phyloP scores from a whole-genome alignment of 2,888 invertebrate genomes.

The Cerastis leucographa region DNA sequence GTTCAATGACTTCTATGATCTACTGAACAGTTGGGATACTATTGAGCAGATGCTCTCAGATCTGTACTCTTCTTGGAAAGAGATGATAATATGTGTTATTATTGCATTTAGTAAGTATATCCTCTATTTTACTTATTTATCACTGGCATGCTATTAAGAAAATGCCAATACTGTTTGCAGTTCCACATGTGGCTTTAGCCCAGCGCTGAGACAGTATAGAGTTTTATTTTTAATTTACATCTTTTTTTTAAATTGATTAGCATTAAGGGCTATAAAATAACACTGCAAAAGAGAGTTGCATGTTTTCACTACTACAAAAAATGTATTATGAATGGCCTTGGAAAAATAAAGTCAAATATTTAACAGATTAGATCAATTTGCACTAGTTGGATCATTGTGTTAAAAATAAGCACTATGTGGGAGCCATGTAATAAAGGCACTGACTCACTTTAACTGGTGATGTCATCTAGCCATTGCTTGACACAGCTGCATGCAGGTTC shows the following conservation, averaged over 20 bases:
- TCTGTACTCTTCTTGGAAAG: slow-evolving; percentile 96
- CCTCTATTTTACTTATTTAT: not conserved
- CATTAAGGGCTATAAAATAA: not conserved
- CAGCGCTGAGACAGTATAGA: not conserved
- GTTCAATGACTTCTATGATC: slow-evolving; percentile 93
- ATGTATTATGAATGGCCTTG: not conserved
- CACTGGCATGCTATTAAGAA: not conserved
- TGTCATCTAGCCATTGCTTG: slow-evolving; percentile 48
- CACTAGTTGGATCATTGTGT: slow-evolving; percentile 30
- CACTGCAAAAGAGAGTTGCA: not conserved
- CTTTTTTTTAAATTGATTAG: not conserved
- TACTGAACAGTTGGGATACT: slow-evolving; percentile 96
- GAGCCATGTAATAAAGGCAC: slow-evolving; percentile 45
- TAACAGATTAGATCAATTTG: slow-evolving; percentile 29
- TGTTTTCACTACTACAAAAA: not conserved
- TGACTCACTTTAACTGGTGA: slow-evolving; percentile 57
- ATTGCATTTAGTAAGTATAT: slow-evolving; percentile 94
- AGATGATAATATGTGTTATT: slow-evolving; percentile 95
- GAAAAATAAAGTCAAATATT: not conserved
- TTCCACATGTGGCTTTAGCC: not conserved
- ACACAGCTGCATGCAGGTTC: slow-evolving; percentile 17
- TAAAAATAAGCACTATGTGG: slow-evolving; percentile 53
- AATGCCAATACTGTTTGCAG: not conserved
- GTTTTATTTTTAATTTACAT: not conserved
- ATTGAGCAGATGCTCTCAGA: slow-evolving; percentile 97